These are phyloP conservation scores for Callyntrura guangdongensis DNA, from an alignment of 2,888 invertebrate species.

Conservation along the genomic window DNA sequence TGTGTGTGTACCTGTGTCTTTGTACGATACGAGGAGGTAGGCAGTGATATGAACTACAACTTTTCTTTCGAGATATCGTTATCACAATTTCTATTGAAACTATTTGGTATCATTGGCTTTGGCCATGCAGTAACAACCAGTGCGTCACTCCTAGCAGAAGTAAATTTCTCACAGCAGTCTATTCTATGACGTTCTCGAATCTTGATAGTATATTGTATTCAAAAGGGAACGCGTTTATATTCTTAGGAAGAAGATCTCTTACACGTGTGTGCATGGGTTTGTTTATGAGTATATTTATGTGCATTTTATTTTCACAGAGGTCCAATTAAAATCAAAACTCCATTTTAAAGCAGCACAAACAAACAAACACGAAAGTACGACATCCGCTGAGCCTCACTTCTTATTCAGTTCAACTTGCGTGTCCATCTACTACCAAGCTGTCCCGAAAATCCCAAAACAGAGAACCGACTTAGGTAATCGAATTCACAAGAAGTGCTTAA, in stretches of 20 bases:
- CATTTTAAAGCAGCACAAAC: background rate
- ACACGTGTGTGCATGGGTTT: no score
- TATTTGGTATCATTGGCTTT: conserved; percentile 1
- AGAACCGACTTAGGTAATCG: background rate
- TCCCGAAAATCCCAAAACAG: conserved; percentile 60
- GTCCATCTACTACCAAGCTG: conserved; percentile 25
- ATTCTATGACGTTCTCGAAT: background rate
- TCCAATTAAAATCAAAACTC: background rate
- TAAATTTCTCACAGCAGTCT: background rate
- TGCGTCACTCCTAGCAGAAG: background rate
- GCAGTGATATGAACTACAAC: no score
- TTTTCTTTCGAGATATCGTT: background rate
- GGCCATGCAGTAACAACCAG: conserved; percentile 8
- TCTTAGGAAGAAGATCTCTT: background rate
- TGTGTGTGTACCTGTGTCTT: background rate
- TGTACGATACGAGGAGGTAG: background rate
- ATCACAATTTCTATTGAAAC: background rate
- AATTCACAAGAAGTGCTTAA: conserved; percentile 24
- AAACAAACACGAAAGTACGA: conserved; percentile 32
- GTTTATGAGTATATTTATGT: background rate
- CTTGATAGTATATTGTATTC: background rate
- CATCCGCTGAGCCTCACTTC: conserved; percentile 24
- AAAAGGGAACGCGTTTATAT: background rate
- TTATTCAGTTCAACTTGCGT: conserved; percentile 37
- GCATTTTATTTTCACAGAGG: conserved; percentile 6